Percentiles rank a stretch among this genome's conserved stretches.
These are phyloP conservation scores for Platygyra sinensis DNA, from an alignment of 64 coral and sea anemone genomes.

Conservation along the genomic window DNA sequence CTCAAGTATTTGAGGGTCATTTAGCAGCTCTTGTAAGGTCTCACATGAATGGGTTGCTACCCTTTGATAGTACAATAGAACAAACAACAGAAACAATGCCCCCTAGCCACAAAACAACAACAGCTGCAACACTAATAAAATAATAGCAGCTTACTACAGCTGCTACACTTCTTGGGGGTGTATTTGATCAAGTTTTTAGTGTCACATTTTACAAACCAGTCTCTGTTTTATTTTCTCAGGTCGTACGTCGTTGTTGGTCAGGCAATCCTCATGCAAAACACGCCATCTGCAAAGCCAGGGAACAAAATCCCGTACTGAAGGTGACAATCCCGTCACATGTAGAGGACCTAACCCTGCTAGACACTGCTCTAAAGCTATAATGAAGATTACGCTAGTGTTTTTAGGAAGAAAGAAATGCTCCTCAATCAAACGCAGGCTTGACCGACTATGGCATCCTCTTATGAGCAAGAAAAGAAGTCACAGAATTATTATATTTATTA, in stretches of 20 bases:
- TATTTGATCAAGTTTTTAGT: too few species aligned
- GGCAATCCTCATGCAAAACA: conserved; percentile 72
- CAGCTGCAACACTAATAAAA: too few species aligned
- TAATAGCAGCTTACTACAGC: too few species aligned
- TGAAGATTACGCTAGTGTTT: background rate
- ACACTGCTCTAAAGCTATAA: conserved; percentile 46
- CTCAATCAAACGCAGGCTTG: background rate
- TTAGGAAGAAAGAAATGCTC: background rate
- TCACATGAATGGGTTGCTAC: too few species aligned
- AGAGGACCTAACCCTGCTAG: conserved; percentile 37
- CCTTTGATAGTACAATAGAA: too few species aligned
- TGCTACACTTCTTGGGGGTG: too few species aligned
- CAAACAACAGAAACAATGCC: too few species aligned
- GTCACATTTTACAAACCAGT: too few species aligned
- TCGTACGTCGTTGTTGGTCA: conserved; percentile 63
- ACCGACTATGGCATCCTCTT: background rate
- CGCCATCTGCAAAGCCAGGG: conserved; percentile 67
- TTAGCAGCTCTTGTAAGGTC: too few species aligned
- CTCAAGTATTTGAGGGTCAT: too few species aligned
- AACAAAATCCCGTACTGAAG: conserved; percentile 50
- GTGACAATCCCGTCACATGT: conserved; percentile 66
- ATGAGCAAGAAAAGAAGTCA: background rate
- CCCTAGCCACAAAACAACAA: too few species aligned
- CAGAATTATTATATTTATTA: too few species aligned
- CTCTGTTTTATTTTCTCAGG: conserved; percentile 11